Evolutionary conservation across 2,113 vertebrate species (phyloP).

Genomic region (Anolis sagrei): DNA sequence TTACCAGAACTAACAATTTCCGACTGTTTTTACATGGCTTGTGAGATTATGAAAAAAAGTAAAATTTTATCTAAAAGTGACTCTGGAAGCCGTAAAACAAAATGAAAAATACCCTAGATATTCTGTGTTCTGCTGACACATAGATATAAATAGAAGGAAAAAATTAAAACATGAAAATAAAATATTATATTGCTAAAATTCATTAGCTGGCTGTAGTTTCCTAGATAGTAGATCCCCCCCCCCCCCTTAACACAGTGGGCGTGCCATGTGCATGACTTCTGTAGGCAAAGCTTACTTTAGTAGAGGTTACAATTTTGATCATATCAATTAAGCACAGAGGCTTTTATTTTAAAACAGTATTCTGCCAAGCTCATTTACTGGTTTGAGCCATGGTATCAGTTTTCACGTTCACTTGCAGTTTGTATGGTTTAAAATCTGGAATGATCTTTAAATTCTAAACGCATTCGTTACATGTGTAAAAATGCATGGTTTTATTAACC

Average conservation of each 20-base stretch:
- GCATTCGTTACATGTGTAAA: neutral
- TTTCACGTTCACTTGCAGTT: slow-evolving; percentile 41
- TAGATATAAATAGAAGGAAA: slow-evolving; percentile 63
- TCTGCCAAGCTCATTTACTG: slow-evolving; percentile 58
- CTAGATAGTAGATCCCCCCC: slow-evolving; percentile 66
- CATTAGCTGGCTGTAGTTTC: slow-evolving; percentile 72
- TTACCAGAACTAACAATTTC: slow-evolving; percentile 50
- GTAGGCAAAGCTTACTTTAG: slow-evolving; percentile 72
- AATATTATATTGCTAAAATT: slow-evolving; percentile 73
- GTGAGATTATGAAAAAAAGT: slow-evolving; percentile 51
- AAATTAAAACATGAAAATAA: slow-evolving; percentile 67
- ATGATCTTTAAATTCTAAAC: slow-evolving; percentile 28
- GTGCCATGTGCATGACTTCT: slow-evolving; percentile 72
- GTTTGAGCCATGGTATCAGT: slow-evolving; percentile 51
- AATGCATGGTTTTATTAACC: neutral
- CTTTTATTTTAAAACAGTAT: slow-evolving; percentile 49
- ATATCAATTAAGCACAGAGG: slow-evolving; percentile 75
- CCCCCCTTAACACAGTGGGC: slow-evolving; percentile 73
- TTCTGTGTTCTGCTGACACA: slow-evolving; percentile 67
- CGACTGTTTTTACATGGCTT: slow-evolving; percentile 27
- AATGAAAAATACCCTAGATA: slow-evolving; percentile 64
- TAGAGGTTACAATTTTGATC: slow-evolving; percentile 71
- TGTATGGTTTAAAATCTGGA: slow-evolving; percentile 48
- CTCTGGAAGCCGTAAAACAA: slow-evolving; percentile 51
- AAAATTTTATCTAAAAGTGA: slow-evolving; percentile 51